A percentile compares a stretch with the other conserved stretches of the same genome.
phyloP scores from a whole-genome alignment of 2,797 vertebrate genomes.

The Momotus momota region DNA sequence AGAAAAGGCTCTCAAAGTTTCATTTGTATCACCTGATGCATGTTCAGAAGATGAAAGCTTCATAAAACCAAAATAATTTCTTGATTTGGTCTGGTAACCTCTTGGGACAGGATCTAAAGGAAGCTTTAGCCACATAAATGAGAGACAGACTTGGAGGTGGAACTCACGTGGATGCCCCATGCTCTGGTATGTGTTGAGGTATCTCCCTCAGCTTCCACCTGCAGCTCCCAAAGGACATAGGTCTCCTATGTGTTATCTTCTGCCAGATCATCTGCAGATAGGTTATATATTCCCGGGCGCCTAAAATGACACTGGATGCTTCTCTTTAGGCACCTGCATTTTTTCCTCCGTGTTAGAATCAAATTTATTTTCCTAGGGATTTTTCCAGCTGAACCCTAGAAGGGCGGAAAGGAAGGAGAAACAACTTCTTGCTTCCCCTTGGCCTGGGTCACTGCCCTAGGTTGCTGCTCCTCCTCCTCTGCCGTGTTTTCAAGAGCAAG shows the following conservation, averaged over 20 bases:
- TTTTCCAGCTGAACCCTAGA: background rate
- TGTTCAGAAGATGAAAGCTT: background rate
- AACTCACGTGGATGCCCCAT: accelerated
- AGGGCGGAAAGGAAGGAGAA: background rate
- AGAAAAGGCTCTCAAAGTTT: background rate
- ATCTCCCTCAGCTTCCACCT: background rate
- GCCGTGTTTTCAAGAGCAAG: background rate
- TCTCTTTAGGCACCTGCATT: background rate
- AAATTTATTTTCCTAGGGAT: background rate
- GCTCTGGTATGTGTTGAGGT: accelerated
- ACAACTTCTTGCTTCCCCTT: background rate
- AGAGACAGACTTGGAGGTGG: background rate
- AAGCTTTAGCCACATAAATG: background rate
- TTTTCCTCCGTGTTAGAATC: background rate
- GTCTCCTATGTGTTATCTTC: background rate
- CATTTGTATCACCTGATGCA: background rate
- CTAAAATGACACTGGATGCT: background rate
- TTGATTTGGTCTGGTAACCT: background rate
- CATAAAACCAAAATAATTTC: background rate
- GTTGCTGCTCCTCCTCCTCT: background rate
- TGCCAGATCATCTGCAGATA: background rate
- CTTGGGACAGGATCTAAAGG: background rate
- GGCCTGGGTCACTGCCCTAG: background rate
- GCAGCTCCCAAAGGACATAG: background rate
- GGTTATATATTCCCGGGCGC: background rate